These are phyloP conservation scores for Marronus borbonicus DNA, from an alignment of 2,888 invertebrate species.

Conservation along the genomic window DNA sequence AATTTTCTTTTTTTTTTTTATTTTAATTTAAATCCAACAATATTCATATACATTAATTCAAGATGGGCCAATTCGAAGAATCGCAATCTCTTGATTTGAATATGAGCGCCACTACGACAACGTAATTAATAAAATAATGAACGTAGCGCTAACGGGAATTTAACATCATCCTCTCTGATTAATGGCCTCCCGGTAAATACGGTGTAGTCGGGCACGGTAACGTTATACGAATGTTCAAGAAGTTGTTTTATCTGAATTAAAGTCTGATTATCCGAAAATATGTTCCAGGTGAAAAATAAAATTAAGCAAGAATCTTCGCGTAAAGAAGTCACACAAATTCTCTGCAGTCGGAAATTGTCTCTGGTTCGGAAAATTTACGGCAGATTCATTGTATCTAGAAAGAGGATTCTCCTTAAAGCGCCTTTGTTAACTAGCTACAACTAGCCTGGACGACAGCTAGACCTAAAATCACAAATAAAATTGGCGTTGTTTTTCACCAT, in stretches of 20 bases:
- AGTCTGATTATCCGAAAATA: neutral
- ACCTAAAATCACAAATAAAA: too few relatives aligned
- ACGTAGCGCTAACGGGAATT: constrained; percentile 7
- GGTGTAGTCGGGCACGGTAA: neutral
- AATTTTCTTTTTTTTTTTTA: too few relatives aligned
- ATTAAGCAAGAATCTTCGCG: neutral
- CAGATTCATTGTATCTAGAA: neutral
- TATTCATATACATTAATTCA: too few relatives aligned
- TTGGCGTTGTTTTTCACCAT: too few relatives aligned
- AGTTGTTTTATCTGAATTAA: neutral
- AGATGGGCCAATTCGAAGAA: too few relatives aligned
- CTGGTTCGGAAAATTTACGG: neutral
- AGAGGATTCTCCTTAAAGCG: neutral
- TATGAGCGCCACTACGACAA: neutral
- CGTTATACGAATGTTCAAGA: neutral
- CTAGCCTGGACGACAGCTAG: too few relatives aligned
- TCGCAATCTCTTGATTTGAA: neutral
- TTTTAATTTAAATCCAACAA: too few relatives aligned
- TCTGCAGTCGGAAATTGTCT: neutral
- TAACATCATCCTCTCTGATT: constrained; percentile 20
- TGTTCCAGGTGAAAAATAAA: neutral
- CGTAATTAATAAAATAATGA: constrained; percentile 27
- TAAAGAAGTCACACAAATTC: too few relatives aligned
- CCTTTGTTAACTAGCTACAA: too few relatives aligned
- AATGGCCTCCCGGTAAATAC: constrained; percentile 1